phyloP scores from a whole-genome alignment of 2,113 vertebrate species.

The pig (Sus scrofa) region DNA sequence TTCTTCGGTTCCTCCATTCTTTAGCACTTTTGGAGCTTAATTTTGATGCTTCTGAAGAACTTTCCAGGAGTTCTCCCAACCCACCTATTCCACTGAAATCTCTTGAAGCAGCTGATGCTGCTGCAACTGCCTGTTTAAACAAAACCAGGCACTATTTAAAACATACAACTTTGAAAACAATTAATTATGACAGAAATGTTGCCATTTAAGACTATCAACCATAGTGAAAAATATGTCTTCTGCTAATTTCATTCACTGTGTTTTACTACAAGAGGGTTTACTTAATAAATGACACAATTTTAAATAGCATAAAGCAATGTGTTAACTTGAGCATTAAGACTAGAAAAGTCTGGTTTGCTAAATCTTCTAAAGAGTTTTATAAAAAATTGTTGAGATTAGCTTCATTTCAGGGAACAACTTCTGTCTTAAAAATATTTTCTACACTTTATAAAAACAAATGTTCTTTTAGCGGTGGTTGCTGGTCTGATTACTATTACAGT shows the following conservation, averaged over 20 bases:
- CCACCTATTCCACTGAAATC: constrained; percentile 90
- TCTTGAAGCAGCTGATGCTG: constrained; percentile 89
- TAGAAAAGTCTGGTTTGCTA: background rate
- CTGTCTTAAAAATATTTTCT: constrained; percentile 11
- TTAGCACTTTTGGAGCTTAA: constrained; percentile 99
- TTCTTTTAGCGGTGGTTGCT: background rate
- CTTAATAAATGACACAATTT: background rate
- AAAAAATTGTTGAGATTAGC: background rate
- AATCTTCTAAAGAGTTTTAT: background rate
- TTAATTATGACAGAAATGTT: background rate
- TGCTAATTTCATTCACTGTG: background rate
- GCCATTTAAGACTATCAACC: background rate
- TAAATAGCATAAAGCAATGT: background rate
- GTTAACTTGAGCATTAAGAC: background rate
- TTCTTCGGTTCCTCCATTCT: constrained; percentile 95
- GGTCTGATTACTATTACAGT: background rate
- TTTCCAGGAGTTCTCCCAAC: constrained; percentile 91
- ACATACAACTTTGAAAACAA: background rate
- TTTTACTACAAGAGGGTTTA: background rate
- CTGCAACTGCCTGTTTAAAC: constrained; percentile 88
- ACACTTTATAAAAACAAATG: constrained; percentile 12
- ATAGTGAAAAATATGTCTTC: background rate
- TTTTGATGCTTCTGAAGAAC: constrained; percentile 95
- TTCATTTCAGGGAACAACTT: background rate
- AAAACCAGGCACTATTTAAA: constrained; percentile 70